Evolutionary conservation across 2,888 invertebrate species (phyloP).

Genomic region (Meganola albula): DNA sequence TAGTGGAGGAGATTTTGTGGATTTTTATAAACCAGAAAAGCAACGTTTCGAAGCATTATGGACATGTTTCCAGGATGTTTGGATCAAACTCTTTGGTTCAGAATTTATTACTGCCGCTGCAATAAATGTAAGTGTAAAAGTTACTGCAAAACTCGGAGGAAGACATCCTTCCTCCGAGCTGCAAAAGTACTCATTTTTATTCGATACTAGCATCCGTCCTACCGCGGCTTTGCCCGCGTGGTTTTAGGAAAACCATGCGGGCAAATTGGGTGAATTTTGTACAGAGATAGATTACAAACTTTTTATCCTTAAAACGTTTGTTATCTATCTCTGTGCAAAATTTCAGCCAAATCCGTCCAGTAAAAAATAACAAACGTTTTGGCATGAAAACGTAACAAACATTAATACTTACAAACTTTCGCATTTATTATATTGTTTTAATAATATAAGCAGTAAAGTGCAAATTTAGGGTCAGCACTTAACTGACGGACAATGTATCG

Average conservation of each 20-base stretch:
- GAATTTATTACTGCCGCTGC: constrained; percentile 83
- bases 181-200: neutral
- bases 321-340: too few species aligned
- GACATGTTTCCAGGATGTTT: constrained; percentile 81
- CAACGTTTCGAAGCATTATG: constrained; percentile 80
- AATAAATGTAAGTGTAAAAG: constrained; percentile 81
- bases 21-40: constrained; percentile 84
- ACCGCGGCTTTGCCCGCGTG: neutral
- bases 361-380: too few species aligned
- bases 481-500: too few species aligned
- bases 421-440: too few species aligned
- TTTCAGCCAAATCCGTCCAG: too few species aligned
- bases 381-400: too few species aligned
- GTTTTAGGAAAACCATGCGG: neutral
- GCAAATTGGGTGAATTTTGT: too few species aligned
- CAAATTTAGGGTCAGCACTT: too few species aligned
- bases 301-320: too few species aligned
- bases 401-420: too few species aligned
- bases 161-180: neutral
- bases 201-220: neutral
- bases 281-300: neutral
- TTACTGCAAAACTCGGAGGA: neutral
- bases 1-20: constrained; percentile 86
- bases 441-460: too few species aligned
- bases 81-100: constrained; percentile 81